Conservation (phyloP, 37 sponge, comb jelly and placozoan genomes). For the Crambe crambe region DNA sequence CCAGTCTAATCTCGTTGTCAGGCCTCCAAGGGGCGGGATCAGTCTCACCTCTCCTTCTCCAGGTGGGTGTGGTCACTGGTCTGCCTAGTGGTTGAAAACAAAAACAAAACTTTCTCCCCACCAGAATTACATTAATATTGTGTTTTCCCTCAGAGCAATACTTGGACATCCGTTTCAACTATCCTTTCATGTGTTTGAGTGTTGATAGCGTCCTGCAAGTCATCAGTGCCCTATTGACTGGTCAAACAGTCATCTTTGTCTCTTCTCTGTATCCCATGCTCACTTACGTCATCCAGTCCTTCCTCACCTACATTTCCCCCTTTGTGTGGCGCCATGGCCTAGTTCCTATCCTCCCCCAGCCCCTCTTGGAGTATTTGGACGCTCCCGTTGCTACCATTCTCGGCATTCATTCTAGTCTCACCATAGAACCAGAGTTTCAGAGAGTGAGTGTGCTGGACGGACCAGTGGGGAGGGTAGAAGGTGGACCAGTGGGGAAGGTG, state of each 20-base stretch:
- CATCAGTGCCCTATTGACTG: conserved; percentile 55
- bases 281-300: conserved; percentile 60
- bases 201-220: conserved; percentile 63
- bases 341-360: conserved; percentile 47
- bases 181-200: conserved; percentile 71
- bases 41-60: not conserved
- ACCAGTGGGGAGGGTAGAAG: not conserved
- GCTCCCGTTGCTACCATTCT: conserved; percentile 48
- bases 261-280: conserved; percentile 67
- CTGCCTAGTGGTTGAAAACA: too few species aligned
- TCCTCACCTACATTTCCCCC: conserved; percentile 63
- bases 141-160: conserved; percentile 24
- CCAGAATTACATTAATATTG: too few species aligned
- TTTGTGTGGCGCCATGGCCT: conserved; percentile 57
- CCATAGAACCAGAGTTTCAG: conserved; percentile 6
- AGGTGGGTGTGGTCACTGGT: conserved; percentile 36
- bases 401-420: conserved; percentile 27
- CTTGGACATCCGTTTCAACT: conserved; percentile 72
- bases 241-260: conserved; percentile 48
- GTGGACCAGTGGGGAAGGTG: not conserved
- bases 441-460: not conserved
- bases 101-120: too few species aligned
- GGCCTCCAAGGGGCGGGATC: conserved; percentile 47
- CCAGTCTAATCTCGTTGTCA: conserved; percentile 13
- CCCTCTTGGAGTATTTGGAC: conserved; percentile 36